A percentile compares a stretch with the other conserved stretches of the same genome.
phyloP scores from a whole-genome alignment of 2,113 vertebrate species.

The Pandion haliaetus region DNA sequence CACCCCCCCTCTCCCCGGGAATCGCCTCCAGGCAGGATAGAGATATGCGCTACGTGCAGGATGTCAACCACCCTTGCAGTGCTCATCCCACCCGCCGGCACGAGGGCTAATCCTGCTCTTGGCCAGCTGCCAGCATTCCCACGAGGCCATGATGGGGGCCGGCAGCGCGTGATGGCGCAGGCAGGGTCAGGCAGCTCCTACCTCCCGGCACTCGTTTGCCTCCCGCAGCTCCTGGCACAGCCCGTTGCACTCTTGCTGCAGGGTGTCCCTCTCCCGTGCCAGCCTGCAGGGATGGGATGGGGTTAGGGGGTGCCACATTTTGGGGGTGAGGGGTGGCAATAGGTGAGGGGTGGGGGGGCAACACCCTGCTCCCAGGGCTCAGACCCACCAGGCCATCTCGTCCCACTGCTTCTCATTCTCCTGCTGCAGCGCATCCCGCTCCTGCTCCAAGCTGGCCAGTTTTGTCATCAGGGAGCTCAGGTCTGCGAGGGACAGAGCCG shows the following conservation, averaged over 20 bases:
- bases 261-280: not conserved
- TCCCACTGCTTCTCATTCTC: conserved; percentile 60
- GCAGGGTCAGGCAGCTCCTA: conserved; percentile 36
- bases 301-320: not conserved
- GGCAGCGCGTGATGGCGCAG: fast-evolving
- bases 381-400: conserved; percentile 54
- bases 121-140: not conserved
- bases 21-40: not conserved
- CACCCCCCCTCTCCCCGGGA: not conserved
- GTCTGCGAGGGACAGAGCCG: not conserved
- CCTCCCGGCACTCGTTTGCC: conserved; percentile 82
- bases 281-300: conserved; percentile 4
- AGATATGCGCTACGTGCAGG: not conserved
- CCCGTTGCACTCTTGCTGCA: conserved; percentile 9
- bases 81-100: not conserved
- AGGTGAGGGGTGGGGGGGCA: not conserved
- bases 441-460: conserved; percentile 56
- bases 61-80: not conserved
- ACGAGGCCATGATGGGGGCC: not conserved
- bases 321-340: not conserved
- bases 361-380: not conserved
- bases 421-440: conserved; percentile 68
- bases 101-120: not conserved
- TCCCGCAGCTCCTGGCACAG: conserved; percentile 67
- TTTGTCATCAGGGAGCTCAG: conserved; percentile 52